A percentile compares a stretch with the other conserved stretches of the same genome.
Conservation (phyloP, 2,113 vertebrate genomes). For the Solea solea region DNA sequence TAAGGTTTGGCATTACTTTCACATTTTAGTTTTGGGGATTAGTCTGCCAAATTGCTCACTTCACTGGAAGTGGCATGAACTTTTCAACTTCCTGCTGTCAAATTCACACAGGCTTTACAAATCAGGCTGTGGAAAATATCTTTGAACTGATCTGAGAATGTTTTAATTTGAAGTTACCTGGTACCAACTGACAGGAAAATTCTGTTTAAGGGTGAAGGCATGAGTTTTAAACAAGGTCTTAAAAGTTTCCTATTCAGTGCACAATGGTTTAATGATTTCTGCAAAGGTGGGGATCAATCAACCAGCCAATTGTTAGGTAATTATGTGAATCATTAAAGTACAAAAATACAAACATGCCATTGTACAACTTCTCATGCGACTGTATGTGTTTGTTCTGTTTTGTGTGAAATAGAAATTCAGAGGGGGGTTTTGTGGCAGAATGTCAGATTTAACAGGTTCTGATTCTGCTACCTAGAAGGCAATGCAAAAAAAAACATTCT, state of each 20-base stretch:
- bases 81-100: constrained; percentile 28
- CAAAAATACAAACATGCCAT: neutral
- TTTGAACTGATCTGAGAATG: constrained; percentile 1
- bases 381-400: neutral
- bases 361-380: neutral
- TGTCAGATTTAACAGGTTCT: no score
- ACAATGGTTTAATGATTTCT: neutral
- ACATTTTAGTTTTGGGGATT: neutral
- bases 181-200: constrained; percentile 9
- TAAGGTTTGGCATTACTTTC: constrained; percentile 1
- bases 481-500: neutral
- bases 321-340: neutral
- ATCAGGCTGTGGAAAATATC: constrained; percentile 1
- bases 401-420: no score
- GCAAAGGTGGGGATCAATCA: neutral
- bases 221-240: neutral
- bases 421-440: no score
- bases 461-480: neutral
- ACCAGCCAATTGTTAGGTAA: neutral
- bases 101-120: constrained; percentile 10
- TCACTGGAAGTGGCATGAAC: constrained; percentile 42
- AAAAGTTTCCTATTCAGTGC: neutral
- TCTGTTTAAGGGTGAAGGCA: constrained; percentile 37
- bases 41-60: constrained; percentile 36
- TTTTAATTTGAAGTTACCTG: neutral